phyloP scores from a whole-genome alignment of 53 echinoderm and acorn worm genomes.

The Henricia sp. region DNA sequence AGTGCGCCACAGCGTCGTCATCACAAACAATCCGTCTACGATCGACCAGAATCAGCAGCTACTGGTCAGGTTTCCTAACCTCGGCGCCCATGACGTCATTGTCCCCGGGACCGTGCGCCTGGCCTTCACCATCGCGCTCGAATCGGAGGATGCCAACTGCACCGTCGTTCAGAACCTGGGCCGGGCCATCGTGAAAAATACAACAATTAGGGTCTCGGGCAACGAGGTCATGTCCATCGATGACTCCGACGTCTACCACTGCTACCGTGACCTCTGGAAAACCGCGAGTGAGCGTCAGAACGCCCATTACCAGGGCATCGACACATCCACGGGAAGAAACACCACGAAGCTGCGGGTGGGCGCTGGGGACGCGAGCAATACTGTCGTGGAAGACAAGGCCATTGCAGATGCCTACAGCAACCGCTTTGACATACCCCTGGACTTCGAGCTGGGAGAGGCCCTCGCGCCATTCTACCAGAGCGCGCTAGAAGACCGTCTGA shows the following conservation, averaged over 20 bases:
- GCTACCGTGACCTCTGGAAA: too few species aligned
- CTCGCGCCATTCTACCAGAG: conserved; percentile 57
- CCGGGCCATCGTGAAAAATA: conserved; percentile 45
- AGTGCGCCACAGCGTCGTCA: neutral
- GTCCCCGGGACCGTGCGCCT: conserved; percentile 11
- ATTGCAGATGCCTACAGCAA: conserved; percentile 43
- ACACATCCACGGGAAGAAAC: neutral
- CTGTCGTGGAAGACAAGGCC: conserved; percentile 15
- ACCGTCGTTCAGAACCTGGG: conserved; percentile 55
- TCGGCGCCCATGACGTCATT: conserved; percentile 14
- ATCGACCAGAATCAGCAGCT: too few species aligned
- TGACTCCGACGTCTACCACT: too few species aligned
- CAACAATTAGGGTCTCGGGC: conserved; percentile 4
- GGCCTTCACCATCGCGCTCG: conserved; percentile 15
- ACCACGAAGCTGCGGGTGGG: conserved; percentile 19
- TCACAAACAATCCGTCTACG: conserved; percentile 26
- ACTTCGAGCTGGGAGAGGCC: conserved; percentile 21
- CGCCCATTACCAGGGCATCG: conserved; percentile 19
- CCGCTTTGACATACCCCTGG: conserved; percentile 32
- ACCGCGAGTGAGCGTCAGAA: conserved; percentile 20
- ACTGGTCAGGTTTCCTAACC: conserved; percentile 38
- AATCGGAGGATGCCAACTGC: conserved; percentile 12
- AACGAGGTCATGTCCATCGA: conserved; percentile 14
- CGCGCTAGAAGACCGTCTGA: conserved; percentile 28
- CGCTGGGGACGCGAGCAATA: conserved; percentile 31